A percentile compares a stretch with the other conserved stretches of the same genome.
These are phyloP conservation scores for Gadopsis marmoratus DNA, from an alignment of 2,797 vertebrate species.

Conservation along the genomic window DNA sequence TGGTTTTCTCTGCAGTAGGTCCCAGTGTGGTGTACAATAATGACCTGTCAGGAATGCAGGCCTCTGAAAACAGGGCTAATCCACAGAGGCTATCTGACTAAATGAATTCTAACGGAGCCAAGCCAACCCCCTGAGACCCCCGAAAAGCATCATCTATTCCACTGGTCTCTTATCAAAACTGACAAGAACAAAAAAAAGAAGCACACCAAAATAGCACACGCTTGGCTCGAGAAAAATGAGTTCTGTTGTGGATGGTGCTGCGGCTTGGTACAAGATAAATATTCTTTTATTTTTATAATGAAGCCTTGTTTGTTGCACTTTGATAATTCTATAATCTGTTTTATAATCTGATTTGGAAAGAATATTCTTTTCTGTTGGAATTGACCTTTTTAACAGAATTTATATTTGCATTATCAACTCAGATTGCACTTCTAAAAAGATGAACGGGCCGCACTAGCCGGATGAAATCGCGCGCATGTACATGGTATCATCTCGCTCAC, in stretches of 20 bases:
- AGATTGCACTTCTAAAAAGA: background rate
- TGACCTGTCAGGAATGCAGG: constrained; percentile 90
- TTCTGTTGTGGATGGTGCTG: constrained; percentile 1
- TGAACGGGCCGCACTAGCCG: background rate
- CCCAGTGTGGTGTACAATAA: constrained; percentile 88
- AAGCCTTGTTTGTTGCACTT: background rate
- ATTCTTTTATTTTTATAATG: constrained; percentile 22
- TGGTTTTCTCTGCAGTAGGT: constrained; percentile 68
- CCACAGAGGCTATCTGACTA: constrained; percentile 86
- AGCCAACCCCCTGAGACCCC: constrained; percentile 76
- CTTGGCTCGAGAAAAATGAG: constrained; percentile 21
- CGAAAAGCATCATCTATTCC: constrained; percentile 83
- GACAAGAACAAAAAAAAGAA: constrained; percentile 64
- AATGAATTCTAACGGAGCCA: constrained; percentile 86
- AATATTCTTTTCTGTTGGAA: background rate
- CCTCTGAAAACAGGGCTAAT: constrained; percentile 85
- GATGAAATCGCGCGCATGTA: background rate
- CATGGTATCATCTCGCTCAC: background rate
- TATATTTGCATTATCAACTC: constrained; percentile 7
- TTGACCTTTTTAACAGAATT: constrained; percentile 5
- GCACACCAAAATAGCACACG: constrained; percentile 43
- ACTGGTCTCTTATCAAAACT: constrained; percentile 78
- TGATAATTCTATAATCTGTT: background rate
- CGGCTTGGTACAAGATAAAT: constrained; percentile 10
- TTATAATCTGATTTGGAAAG: background rate